Evolutionary conservation across 2,797 vertebrate species (phyloP), one percentile per base, ranked within the genome.

Genomic region (Poecilia gillii): DNA sequence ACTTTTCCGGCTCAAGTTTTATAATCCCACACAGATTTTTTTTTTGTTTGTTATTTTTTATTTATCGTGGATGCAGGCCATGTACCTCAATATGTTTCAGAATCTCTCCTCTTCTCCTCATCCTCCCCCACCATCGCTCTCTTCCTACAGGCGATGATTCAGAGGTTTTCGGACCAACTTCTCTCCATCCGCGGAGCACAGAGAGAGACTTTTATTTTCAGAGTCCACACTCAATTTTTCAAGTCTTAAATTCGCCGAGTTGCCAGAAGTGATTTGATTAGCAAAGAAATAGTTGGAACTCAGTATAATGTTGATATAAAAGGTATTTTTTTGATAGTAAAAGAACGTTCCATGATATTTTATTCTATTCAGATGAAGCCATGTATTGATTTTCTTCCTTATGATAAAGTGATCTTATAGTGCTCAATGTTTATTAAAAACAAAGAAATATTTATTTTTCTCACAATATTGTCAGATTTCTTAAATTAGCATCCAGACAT

Each of bases 111-210:
- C 73, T 71, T 41, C 73, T 79, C 23, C 75, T 81, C 74, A 25
- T 78, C 85, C 77, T 85, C 84, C 86, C 6, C 72, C 85, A 33
- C 75, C 39, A 75, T 72, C 28, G 39, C 81, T 18, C 51, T 85
- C 87, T 76, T 87, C 87, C 86, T 77, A 84, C 85, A 77, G 78
- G 49, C 81, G 1, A 77, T 91, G 88, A 91, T 78, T 91, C 91
- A 91, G 85, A 87, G 84, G 78, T 74, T 80, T 46, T 62, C 14
- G n/a, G 47, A 79, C 28, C 73, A 82, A 81, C 73, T 28, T 87
- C 81, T 72, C 3, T 79, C 66, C 79, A 53, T 25, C 76, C 73
- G 33, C 77, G 3, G 73, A 45, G 53, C 68, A 25, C 28, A 9
- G 23, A 76, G 73, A 83, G 7, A 74, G n/a, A 13, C 11, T 78